Evolutionary conservation across 2,113 vertebrate species (phyloP).

Genomic region (Pterocles orientalis): DNA sequence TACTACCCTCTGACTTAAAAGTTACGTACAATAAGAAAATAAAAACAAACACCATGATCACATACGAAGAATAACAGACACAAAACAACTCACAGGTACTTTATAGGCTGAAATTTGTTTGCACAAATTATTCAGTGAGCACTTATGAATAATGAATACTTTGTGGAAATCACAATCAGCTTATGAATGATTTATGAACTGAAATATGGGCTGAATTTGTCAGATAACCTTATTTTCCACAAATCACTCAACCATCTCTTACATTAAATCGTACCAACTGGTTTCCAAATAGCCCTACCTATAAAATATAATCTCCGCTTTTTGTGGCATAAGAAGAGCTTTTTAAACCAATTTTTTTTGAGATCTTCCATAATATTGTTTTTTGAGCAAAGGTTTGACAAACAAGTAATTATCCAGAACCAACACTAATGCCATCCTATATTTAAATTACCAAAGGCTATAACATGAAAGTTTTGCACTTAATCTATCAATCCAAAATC

Average conservation of each 20-base stretch:
- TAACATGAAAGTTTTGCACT: slow-evolving; percentile 22
- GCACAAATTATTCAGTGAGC: slow-evolving; percentile 59
- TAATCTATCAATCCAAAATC: not conserved
- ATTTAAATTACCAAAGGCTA: slow-evolving; percentile 41
- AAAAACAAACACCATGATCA: not conserved
- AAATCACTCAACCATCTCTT: slow-evolving; percentile 52
- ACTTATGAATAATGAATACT: slow-evolving; percentile 59
- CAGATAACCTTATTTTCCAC: slow-evolving; percentile 62
- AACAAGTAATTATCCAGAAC: slow-evolving; percentile 27
- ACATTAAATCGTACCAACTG: slow-evolving; percentile 37
- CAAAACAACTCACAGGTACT: not conserved
- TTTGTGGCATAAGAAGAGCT: not conserved
- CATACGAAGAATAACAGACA: not conserved
- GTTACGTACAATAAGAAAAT: not conserved
- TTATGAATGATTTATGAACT: slow-evolving; percentile 62
- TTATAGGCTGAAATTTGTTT: slow-evolving; percentile 62
- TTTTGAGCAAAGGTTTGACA: slow-evolving; percentile 21
- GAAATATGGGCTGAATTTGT: slow-evolving; percentile 56
- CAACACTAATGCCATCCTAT: not conserved
- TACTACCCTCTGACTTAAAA: not conserved
- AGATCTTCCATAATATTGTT: not conserved
- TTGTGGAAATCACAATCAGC: slow-evolving; percentile 39
- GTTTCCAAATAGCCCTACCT: slow-evolving; percentile 4
- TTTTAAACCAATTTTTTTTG: not conserved
- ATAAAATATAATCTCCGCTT: slow-evolving; percentile 28